Conservation (phyloP, 2,113 vertebrate species). For the Xenopus borealis region DNA sequence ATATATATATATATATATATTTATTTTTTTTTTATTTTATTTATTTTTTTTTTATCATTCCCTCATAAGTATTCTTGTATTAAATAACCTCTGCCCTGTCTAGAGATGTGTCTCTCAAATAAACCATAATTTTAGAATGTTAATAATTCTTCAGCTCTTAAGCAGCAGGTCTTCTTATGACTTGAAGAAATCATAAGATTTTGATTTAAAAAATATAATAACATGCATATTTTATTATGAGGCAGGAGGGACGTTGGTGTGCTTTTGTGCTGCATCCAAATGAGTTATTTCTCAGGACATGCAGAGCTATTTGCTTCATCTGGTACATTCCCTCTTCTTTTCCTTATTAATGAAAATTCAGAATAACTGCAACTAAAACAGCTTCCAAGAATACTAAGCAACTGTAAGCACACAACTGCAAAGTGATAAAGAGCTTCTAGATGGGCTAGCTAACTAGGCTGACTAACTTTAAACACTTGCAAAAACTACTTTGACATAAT, state of each 20-base stretch:
- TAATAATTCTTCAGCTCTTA: constrained; percentile 11
- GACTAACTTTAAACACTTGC: constrained; percentile 9
- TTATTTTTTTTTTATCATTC: too few relatives aligned
- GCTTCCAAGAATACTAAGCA: constrained; percentile 1
- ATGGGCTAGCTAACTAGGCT: constrained; percentile 1
- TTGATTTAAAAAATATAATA: constrained; percentile 4
- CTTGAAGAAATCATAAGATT: constrained; percentile 8
- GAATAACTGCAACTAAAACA: background rate
- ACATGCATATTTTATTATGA: constrained; percentile 22
- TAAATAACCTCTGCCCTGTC: background rate
- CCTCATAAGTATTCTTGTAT: too few relatives aligned
- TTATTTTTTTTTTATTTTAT: too few relatives aligned
- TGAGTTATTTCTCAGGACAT: constrained; percentile 6
- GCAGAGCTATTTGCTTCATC: constrained; percentile 24
- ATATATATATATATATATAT: too few relatives aligned
- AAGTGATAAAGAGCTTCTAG: constrained; percentile 14
- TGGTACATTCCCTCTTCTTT: background rate
- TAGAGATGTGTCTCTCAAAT: constrained; percentile 5
- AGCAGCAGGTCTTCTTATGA: constrained; percentile 5
- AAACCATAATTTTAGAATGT: constrained; percentile 20
- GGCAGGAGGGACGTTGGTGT: constrained; percentile 9
- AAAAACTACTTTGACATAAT: constrained; percentile 20
- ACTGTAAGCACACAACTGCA: constrained; percentile 3
- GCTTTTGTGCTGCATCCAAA: constrained; percentile 23
- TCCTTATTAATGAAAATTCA: constrained; percentile 27